Base-by-base conservation (phyloP, 2,113 vertebrate genomes). In the Dryoscopus gambensis region DNA sequence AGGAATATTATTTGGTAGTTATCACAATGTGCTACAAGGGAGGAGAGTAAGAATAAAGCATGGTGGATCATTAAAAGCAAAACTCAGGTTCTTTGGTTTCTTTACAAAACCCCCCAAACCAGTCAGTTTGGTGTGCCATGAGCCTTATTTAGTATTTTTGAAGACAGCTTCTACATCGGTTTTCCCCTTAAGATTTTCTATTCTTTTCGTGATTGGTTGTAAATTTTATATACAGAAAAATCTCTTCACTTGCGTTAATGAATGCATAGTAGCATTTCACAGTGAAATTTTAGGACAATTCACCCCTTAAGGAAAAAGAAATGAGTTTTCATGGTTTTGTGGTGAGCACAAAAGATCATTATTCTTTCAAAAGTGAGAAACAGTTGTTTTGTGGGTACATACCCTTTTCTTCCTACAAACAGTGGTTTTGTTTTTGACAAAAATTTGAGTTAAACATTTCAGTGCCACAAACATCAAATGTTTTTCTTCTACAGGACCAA, bases 61-160 rank as follows among this genome's bases (percentile, higher is more conserved):
- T 42, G 11, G 15, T 82, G 62, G 40, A 77, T 87, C 73, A 30
- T 62, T 73, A 84, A 75, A 37, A 86, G 17, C 9, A 83, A 59
- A 95, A 75, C 31, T 76, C 40, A 53, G 1, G 2, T 28, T 62
- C 31, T 64, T 50, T 47, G 31, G 25, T 52, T 65, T 82, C 24
- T 53, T 79, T 7, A 16, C 47, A 60, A 77, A 77, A 56, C 35
- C 0, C 1, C 2, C 12, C 5, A 6, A 56, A 8, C 24, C 11
- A 44, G 5, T 49, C 3, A 10, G 1, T 13, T 13, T 0, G 13
- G 1, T 71, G 13, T 64, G 21, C 8, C 23, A 2, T 30, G 4
- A 79, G 9, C 12, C 8, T 67, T 30, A 53, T 55, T 50, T 39
- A 37, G 11, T 68, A 8, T 62, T 92, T 92, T 93, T 62, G 11